phyloP scores from a whole-genome alignment of 2,113 vertebrate species.

The Sclerurus mexicanus region DNA sequence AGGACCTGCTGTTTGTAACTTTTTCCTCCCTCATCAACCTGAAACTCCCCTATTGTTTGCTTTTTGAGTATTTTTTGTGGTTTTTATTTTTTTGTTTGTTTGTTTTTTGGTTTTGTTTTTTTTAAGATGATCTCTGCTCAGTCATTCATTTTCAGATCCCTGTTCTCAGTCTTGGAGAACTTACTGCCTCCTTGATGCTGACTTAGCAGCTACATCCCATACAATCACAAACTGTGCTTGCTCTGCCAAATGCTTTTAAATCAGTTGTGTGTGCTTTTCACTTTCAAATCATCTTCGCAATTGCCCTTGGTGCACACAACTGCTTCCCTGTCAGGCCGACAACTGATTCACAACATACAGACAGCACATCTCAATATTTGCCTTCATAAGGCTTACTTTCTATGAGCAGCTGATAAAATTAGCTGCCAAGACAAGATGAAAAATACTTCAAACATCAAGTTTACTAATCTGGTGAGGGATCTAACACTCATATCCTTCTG shows the following conservation, averaged over 20 bases:
- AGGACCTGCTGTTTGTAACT: background rate
- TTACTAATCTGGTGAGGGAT: background rate
- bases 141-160: background rate
- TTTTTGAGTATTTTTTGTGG: background rate
- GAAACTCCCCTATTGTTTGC: background rate
- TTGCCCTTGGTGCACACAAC: rapidly evolving
- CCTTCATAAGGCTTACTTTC: background rate
- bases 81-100: background rate
- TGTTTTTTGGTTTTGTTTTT: background rate
- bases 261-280: background rate
- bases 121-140: background rate
- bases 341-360: background rate
- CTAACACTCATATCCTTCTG: background rate
- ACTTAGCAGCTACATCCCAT: background rate
- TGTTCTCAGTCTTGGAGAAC: background rate
- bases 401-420: background rate
- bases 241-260: background rate
- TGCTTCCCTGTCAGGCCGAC: background rate
- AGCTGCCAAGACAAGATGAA: background rate
- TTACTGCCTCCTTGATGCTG: background rate
- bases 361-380: background rate
- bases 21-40: background rate
- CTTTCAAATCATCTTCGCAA: background rate
- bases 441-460: background rate
- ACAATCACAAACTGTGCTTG: background rate